Base-by-base conservation (phyloP, 2,797 vertebrate genomes). In the Onychomys leucogaster region DNA sequence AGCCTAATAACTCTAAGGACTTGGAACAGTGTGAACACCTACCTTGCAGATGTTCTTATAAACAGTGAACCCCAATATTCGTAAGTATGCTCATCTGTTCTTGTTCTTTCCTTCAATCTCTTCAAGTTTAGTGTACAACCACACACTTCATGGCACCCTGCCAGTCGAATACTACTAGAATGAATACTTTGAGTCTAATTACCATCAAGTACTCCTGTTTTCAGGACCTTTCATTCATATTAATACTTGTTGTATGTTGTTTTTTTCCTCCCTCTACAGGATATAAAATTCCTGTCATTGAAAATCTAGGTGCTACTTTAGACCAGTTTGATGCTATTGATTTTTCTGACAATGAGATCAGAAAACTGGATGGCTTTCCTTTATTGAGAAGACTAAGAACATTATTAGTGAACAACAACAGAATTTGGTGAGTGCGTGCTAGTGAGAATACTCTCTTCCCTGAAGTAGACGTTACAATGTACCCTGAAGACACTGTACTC, bases 271-370 rank as follows among this genome's bases (percentile, higher is more conserved):
- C 77, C 43, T 27, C 89, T 83, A 4, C 91, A 99, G 99, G 99
- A 71, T 99, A 99, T 97, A 99, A 99, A 98, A 99, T 99, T 95
- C 99, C 99, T 0, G 99, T 99, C 17, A 99, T 99, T 93, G 99
- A 99, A 98, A 99, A 99, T 89, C 98, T 99, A 3, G 99, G 99
- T 0, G 99, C 99, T 0, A 99, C 99, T 23, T 98, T 99, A 96
- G 99, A 99, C 98, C 99, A 99, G 97, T 99, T 99, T 81, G 99
- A 99, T 97, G 99, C 99, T 0, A 99, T 99, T 10, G 99, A 99
- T 97, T 99, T 99, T 96, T 99, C 99, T 2, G 99, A 99, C 96
- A 99, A 99, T 89, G 99, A 99, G 97, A 98, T 99, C 88, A 98
- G 99, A 19, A 99, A 99, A 81, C 97, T 99, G 97, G 99, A 99